Base-by-base conservation (phyloP, 2,113 vertebrate genomes). In the Gavialis gangeticus region DNA sequence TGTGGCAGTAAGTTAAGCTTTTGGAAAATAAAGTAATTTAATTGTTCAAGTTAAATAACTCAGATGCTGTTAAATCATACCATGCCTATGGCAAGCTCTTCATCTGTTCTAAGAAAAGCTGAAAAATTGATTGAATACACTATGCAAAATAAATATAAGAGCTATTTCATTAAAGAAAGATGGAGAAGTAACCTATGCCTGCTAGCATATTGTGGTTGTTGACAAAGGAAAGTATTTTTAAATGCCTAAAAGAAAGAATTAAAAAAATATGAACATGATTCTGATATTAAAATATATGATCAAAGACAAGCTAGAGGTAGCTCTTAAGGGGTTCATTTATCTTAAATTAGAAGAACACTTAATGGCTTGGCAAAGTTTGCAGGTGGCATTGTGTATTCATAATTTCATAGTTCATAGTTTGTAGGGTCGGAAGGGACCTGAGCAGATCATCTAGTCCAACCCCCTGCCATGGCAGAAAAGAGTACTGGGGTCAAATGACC, bases 271-370 rank as follows among this genome's bases (percentile, higher is more conserved):
- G 71, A 84, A 88, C 9, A 71, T 71, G 60, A 56, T 88, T 94
- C 82, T 76, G 87, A 91, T 96, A 95, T 95, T 91, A 96, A 96
- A 96, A 96, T 79, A 63, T 34, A 73, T 82, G 76, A 91, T 94
- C 80, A 84, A 89, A 92, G 85, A 93, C 85, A 94, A 96, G 63
- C 34, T 95, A 89, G 63, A 85, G 94, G 88, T 87, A 92, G 82
- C 89, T 91, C 80, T 96, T 82, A 82, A 11, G 94, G 88, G 58
- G 92, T 95, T 96, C 87, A 80, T 95, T 97, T 96, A 85, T 95
- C 91, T 97, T 93, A 93, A 83, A 89, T 89, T 79, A 97, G 88
- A 96, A 97, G 80, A 88, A 66, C 93, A 94, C 66, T 54, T 75
- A 95, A 96, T 92, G 84, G 79, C 79, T 94, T 96, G 91, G 90